A percentile compares a stretch with the other conserved stretches of the same genome.
Evolutionary conservation across 2,113 vertebrate species (phyloP).

Genomic region (Tichodroma muraria): DNA sequence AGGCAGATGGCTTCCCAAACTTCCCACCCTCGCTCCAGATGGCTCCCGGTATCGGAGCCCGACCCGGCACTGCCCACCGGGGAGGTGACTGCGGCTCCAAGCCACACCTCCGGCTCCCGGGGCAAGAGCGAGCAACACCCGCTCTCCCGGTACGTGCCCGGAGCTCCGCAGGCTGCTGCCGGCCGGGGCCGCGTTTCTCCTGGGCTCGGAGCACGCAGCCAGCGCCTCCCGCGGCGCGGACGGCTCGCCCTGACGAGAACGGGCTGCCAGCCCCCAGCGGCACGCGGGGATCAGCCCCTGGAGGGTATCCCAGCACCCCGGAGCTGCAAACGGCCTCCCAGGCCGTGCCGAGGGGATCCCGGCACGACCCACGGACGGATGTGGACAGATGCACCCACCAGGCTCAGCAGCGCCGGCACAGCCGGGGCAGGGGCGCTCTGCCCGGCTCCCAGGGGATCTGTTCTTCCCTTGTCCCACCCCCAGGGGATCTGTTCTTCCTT

Average conservation of each 20-base stretch:
- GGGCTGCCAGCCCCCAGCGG: not conserved
- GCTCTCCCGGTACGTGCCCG: not conserved
- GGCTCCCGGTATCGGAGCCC: not conserved
- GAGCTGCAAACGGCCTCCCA: not conserved
- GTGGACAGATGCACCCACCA: not conserved
- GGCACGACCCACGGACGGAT: not conserved
- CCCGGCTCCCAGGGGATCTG: not conserved
- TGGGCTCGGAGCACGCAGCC: too few species aligned
- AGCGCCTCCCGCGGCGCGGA: not conserved
- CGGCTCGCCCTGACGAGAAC: not conserved
- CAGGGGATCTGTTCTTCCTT: rapidly evolving
- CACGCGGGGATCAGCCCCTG: not conserved
- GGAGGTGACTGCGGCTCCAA: not conserved
- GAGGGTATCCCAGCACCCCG: not conserved
- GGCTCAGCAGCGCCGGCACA: not conserved
- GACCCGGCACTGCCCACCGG: not conserved
- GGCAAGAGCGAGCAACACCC: not conserved
- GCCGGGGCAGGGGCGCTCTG: not conserved
- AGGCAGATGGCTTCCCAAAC: constrained; percentile 51
- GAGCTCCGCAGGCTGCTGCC: not conserved
- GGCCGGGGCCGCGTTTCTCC: not conserved
- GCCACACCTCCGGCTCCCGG: not conserved
- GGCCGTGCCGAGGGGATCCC: not conserved
- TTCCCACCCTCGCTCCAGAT: constrained; percentile 20
- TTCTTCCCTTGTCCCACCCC: not conserved